Conservation (phyloP, 2,113 vertebrate genomes). For the Neolamprologus modestus region DNA sequence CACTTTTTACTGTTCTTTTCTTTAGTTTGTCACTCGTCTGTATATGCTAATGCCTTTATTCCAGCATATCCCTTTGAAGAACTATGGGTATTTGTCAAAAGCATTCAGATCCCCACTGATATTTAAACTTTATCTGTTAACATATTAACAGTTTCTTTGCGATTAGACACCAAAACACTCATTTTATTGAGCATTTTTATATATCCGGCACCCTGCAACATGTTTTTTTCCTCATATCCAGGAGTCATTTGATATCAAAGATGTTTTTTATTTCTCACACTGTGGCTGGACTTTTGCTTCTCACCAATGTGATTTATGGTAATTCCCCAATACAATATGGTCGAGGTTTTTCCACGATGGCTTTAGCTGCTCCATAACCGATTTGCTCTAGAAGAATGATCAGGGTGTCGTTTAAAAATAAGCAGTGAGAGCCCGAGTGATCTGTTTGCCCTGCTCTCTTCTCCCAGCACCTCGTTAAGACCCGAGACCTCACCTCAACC, state of each 20-base stretch:
- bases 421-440: not conserved
- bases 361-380: not conserved
- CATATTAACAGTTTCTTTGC: not conserved
- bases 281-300: not conserved
- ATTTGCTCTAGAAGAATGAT: not conserved
- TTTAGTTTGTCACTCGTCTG: not conserved
- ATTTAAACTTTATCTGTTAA: not conserved
- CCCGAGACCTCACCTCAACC: slow-evolving; percentile 27
- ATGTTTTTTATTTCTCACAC: not conserved
- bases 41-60: not conserved
- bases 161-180: not conserved
- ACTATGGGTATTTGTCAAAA: not conserved
- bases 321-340: not conserved
- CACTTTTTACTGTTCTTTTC: not conserved
- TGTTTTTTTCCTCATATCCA: not conserved
- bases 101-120: not conserved
- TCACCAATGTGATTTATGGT: not conserved
- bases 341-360: not conserved
- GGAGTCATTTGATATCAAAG: not conserved
- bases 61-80: not conserved
- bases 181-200: not conserved
- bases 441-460: slow-evolving; percentile 45
- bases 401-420: slow-evolving; percentile 11
- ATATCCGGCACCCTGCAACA: not conserved
- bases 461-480: slow-evolving; percentile 58